A percentile compares a stretch with the other conserved stretches of the same genome.
These are phyloP conservation scores for Apogon talboti DNA, from an alignment of 2,797 vertebrate species.

Conservation along the genomic window DNA sequence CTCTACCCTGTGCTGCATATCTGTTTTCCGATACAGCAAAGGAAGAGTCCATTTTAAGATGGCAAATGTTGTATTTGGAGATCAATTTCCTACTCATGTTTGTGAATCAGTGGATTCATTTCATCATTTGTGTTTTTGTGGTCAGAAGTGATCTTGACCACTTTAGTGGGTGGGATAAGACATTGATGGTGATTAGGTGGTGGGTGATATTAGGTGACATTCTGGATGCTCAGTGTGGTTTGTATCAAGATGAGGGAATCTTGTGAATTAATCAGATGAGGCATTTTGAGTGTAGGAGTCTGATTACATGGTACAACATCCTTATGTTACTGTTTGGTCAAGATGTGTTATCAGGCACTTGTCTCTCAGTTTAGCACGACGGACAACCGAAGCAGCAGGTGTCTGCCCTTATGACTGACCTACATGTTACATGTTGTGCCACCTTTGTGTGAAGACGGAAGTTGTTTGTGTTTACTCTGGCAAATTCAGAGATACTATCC, in stretches of 20 bases:
- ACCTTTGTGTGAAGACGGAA: not conserved
- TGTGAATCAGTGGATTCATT: too few relatives aligned
- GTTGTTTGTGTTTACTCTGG: constrained; percentile 4
- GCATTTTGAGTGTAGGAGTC: constrained; percentile 35
- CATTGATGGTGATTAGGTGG: not conserved
- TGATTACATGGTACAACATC: constrained; percentile 39
- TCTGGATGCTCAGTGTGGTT: not conserved
- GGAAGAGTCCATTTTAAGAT: too few relatives aligned
- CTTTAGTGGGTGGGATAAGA: not conserved
- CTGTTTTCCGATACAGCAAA: not conserved
- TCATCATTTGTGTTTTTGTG: too few relatives aligned
- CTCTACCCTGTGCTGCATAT: constrained; percentile 1
- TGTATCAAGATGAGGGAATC: not conserved
- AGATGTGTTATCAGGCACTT: constrained; percentile 15
- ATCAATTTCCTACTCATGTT: too few relatives aligned
- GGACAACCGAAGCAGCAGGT: constrained; percentile 35
- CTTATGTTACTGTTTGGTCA: not conserved
- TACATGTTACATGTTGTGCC: constrained; percentile 16
- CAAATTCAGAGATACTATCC: constrained; percentile 3
- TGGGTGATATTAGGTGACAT: not conserved
- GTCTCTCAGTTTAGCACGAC: not conserved
- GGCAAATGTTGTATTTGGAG: too few relatives aligned
- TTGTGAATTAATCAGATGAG: constrained; percentile 47
- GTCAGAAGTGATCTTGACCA: not conserved
- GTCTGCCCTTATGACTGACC: constrained; percentile 12